Conservation (phyloP, 2,888 invertebrate species). For the Leptopilina myrica region DNA sequence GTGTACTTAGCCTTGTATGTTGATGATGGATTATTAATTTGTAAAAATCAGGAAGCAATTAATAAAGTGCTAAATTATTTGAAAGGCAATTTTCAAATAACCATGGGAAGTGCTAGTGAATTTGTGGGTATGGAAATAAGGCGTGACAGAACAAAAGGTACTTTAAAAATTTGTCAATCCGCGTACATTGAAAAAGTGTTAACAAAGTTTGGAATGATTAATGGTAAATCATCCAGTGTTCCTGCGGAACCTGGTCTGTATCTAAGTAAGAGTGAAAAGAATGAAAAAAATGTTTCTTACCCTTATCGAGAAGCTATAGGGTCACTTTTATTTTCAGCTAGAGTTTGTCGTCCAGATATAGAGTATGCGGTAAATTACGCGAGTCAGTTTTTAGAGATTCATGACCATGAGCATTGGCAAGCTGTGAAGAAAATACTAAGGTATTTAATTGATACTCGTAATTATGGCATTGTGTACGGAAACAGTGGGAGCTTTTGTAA, state of each 20-base stretch:
- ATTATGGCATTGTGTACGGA: slow-evolving; percentile 51
- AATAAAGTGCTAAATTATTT: slow-evolving; percentile 25
- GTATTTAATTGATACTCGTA: slow-evolving; percentile 56
- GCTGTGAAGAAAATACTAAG: slow-evolving; percentile 52
- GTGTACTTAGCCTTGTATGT: slow-evolving; percentile 2
- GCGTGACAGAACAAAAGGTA: slow-evolving; percentile 1
- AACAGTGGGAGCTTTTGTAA: slow-evolving; percentile 26
- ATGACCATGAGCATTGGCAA: not conserved
- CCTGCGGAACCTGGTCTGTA: slow-evolving; percentile 34
- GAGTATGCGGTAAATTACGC: slow-evolving; percentile 38
- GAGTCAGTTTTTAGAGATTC: slow-evolving; percentile 16
- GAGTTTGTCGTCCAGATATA: slow-evolving; percentile 35
- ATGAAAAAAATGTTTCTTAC: not conserved
- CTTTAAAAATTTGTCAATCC: slow-evolving; percentile 35
- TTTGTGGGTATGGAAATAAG: slow-evolving; percentile 40
- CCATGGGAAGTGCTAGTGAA: not conserved
- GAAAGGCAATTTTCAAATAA: slow-evolving; percentile 40
- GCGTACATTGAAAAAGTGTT: slow-evolving; percentile 42
- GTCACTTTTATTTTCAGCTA: slow-evolving; percentile 24
- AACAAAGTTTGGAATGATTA: slow-evolving; percentile 36
- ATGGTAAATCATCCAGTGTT: slow-evolving; percentile 39
- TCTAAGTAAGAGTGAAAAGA: not conserved
- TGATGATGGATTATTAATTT: slow-evolving; percentile 26
- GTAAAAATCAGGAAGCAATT: slow-evolving; percentile 13
- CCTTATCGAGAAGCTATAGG: slow-evolving; percentile 35